Conservation (phyloP, 2,888 invertebrate genomes). For the Nebria brevicollis region DNA sequence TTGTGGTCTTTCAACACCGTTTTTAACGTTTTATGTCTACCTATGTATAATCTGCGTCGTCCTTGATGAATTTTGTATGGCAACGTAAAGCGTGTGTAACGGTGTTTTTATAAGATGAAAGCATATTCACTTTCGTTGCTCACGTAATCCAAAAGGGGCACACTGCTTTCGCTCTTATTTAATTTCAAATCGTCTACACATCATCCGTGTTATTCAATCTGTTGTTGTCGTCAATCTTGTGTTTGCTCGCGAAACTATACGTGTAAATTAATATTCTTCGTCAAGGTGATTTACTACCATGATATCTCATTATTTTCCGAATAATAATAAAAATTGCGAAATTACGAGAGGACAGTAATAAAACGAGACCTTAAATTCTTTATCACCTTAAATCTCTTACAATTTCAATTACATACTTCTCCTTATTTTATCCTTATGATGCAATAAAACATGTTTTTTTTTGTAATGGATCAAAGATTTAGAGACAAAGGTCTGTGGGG, state of each 20-base stretch:
- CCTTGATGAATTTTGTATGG: not conserved
- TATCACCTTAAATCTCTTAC: not conserved
- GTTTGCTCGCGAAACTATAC: not conserved
- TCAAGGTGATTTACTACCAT: constrained; percentile 12
- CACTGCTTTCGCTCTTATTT: constrained; percentile 18
- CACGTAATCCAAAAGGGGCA: constrained; percentile 4
- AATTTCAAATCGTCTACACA: not conserved
- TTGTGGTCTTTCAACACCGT: not conserved
- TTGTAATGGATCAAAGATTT: not conserved
- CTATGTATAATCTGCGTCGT: not conserved
- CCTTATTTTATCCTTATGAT: not conserved
- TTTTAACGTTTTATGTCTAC: not conserved
- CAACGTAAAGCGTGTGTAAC: not conserved
- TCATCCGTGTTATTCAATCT: not conserved
- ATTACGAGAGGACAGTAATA: not conserved
- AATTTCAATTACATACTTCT: no score
- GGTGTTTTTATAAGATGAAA: constrained; percentile 1
- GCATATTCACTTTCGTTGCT: constrained; percentile 23
- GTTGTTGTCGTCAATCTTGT: no score
- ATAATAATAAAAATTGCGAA: not conserved
- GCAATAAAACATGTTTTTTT: not conserved
- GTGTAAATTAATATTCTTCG: constrained; percentile 3
- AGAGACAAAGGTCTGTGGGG: not conserved
- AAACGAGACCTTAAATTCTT: not conserved
- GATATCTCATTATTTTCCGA: not conserved